A percentile compares a stretch with the other conserved stretches of the same genome.
phyloP scores from a whole-genome alignment of 2,113 vertebrate genomes.

The Thymallus thymallus region DNA sequence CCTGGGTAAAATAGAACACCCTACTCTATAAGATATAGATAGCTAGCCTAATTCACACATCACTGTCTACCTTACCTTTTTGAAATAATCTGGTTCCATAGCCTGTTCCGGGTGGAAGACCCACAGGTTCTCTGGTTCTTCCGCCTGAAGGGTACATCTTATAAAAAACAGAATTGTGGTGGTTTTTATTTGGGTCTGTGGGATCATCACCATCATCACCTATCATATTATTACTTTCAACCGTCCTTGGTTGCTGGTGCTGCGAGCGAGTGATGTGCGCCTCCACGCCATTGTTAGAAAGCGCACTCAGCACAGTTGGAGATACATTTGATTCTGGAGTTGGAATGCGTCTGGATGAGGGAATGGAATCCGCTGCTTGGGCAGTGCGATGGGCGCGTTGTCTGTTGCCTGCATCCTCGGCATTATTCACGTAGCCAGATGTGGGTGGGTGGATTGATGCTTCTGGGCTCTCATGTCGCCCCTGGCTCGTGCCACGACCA shows the following conservation, averaged over 20 bases:
- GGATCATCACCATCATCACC: constrained; percentile 36
- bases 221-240: neutral
- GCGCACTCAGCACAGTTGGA: no score
- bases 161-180: constrained; percentile 71
- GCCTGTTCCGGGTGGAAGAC: constrained; percentile 49
- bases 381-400: neutral
- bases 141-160: constrained; percentile 60
- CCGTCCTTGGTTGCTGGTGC: constrained; percentile 8
- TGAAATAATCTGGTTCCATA: constrained; percentile 74
- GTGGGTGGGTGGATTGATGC: constrained; percentile 1
- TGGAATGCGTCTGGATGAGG: neutral
- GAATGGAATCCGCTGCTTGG: constrained; percentile 20
- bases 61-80: constrained; percentile 61
- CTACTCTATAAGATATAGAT: no score
- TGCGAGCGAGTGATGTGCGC: no score
- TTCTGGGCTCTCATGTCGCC: constrained; percentile 3
- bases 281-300: no score
- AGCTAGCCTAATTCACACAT: no score
- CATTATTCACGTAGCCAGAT: neutral
- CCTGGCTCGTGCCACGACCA: neutral
- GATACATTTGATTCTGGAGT: no score
- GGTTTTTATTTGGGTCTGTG: constrained; percentile 49
- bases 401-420: neutral
- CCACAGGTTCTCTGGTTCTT: constrained; percentile 42
- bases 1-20: no score